Conservation (phyloP, 2,113 vertebrate species). For the Tapirus terrestris region DNA sequence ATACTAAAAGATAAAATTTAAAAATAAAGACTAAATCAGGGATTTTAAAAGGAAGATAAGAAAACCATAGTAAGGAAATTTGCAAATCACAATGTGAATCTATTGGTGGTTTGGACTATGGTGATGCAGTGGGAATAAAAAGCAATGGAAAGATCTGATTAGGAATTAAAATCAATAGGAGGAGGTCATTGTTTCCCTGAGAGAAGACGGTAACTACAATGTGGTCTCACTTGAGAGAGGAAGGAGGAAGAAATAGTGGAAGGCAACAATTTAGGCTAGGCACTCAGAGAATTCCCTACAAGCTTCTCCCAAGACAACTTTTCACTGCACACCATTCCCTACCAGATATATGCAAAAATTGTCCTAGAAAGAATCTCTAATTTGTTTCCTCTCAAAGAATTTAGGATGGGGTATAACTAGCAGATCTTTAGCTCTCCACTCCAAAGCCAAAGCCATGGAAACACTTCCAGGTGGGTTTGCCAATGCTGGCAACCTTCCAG, state of each 20-base stretch:
- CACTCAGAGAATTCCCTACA: slow-evolving; percentile 22
- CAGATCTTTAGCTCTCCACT: background rate
- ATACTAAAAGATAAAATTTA: background rate
- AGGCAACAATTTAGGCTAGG: background rate
- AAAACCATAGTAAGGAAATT: background rate
- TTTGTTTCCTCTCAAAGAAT: slow-evolving; percentile 58
- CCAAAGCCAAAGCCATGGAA: background rate
- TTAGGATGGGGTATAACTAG: background rate
- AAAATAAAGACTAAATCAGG: background rate
- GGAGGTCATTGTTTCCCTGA: background rate
- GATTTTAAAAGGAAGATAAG: background rate
- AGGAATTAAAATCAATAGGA: background rate
- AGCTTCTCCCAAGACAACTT: background rate
- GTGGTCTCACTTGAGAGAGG: background rate
- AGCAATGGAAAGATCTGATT: background rate
- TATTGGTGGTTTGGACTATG: background rate
- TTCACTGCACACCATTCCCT: background rate
- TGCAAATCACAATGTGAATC: slow-evolving; percentile 14
- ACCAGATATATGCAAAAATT: background rate
- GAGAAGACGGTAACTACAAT: background rate
- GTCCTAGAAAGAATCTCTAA: slow-evolving; percentile 23
- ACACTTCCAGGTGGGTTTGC: slow-evolving; percentile 55
- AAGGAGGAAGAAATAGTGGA: background rate
- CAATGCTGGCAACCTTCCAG: slow-evolving; percentile 34
- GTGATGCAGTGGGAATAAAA: background rate